Evolutionary conservation across 2,113 vertebrate genomes (phyloP), one percentile per base, ranked within the genome.

Genomic region (Equus przewalskii): DNA sequence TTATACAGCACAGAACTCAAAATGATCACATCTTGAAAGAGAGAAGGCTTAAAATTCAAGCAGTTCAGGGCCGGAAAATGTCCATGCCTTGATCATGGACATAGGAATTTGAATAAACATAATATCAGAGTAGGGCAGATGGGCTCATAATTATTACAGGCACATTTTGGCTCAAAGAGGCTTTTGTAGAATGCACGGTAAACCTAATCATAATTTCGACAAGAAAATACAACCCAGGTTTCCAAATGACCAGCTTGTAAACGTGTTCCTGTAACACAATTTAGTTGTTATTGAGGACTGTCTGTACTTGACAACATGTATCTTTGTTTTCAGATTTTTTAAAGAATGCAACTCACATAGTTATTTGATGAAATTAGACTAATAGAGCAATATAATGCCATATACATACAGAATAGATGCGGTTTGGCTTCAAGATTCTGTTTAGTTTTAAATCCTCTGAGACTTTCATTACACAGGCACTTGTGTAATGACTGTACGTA

Each of bases 401-500:
- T 6, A 92, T 90, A n/a, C 18, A 91, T 88, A 11, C 21, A 46
- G 56, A 33, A 70, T 82, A 97, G 83, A 94, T 96, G 36, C 88
- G 44, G 82, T 83, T 96, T 87, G 73, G 44, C 18, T 46, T 96
- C 30, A 82, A 86, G 69, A 89, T 56, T 90, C 30, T 85, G 44
- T 86, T 91, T 75, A 33, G 15, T 86, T 80, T 95, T 96, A 89
- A 96, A 62, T 89, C 91, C 54, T 70, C 5, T 44, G 93, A 80
- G 91, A 91, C 82, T 76, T 97, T 89, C 91, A 75, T 87, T 93
- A 56, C 73, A 70, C 4, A 96, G 75, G 19, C 82, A 64, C 67
- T 85, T 93, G 18, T 65, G 46, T 81, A 84, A 75, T 78, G 89
- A 92, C 78, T 93, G 18, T 87, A 97, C 97, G 95, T 94, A 96